Conservation (phyloP, 1,140 invertebrate species). For the Temnothorax curvispinosus region DNA sequence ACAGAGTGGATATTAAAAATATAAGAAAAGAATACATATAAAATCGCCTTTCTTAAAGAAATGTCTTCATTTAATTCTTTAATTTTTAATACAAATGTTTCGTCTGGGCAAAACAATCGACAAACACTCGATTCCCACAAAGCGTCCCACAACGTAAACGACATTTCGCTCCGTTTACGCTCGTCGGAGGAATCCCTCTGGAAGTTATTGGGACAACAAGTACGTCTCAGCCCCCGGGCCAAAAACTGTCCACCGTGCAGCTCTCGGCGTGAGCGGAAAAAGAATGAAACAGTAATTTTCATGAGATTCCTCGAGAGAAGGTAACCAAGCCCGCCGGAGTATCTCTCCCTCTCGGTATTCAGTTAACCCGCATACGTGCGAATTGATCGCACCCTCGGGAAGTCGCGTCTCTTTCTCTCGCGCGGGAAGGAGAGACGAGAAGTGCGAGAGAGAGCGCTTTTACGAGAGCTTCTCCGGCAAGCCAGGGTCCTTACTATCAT, state of each 20-base stretch:
- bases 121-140: slow-evolving; percentile 2
- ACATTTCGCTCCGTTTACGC: slow-evolving; percentile 15
- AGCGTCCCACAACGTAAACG: slow-evolving; percentile 16
- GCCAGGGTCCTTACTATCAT: slow-evolving; percentile 14
- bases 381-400: slow-evolving; percentile 23
- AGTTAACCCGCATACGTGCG: background rate
- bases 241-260: slow-evolving; percentile 51
- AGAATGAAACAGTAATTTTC: slow-evolving; percentile 66
- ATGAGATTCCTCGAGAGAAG: slow-evolving; percentile 59
- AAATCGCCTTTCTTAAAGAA: background rate
- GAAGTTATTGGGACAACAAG: slow-evolving; percentile 41
- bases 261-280: slow-evolving; percentile 62
- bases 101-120: background rate
- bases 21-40: background rate
- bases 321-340: slow-evolving; percentile 18
- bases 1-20: background rate
- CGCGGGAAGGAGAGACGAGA: background rate
- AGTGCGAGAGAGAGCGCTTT: background rate
- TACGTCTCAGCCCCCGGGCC: background rate
- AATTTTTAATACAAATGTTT: background rate
- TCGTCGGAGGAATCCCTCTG: slow-evolving; percentile 26
- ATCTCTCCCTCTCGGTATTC: slow-evolving; percentile 28
- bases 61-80: background rate
- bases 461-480: slow-evolving; percentile 24
- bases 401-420: background rate